Conservation (phyloP, 2,888 invertebrate genomes). For the Idaea straminata region DNA sequence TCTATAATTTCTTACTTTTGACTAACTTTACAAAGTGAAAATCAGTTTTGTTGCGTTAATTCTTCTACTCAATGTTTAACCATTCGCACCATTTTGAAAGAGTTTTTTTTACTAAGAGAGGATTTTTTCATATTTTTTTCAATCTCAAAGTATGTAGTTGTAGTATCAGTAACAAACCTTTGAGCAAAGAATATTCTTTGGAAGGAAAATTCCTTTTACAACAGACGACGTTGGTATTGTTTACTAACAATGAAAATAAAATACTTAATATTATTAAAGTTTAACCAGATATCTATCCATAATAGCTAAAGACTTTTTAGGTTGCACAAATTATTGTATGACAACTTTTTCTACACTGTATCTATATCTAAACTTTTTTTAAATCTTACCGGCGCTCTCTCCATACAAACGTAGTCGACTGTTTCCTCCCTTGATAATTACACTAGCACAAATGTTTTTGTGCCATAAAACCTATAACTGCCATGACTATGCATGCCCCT, state of each 20-base stretch:
- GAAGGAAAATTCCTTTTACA: not conserved
- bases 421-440: no score
- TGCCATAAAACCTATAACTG: no score
- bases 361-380: no score
- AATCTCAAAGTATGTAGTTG: not conserved
- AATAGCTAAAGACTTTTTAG: not conserved
- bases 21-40: no score
- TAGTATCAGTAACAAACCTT: not conserved
- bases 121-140: not conserved
- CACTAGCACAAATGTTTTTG: no score
- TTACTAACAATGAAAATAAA: slow-evolving; percentile 6
- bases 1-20: no score
- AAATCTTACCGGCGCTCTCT: no score
- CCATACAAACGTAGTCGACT: no score
- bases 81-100: not conserved
- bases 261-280: not conserved
- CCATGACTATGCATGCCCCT: no score
- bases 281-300: not conserved
- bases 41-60: not conserved
- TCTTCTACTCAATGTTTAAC: not conserved
- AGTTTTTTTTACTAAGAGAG: not conserved
- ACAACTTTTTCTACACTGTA: no score
- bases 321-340: not conserved
- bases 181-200: not conserved
- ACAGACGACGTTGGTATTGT: slow-evolving; percentile 1